Evolutionary conservation across 2,888 invertebrate genomes (phyloP), one percentile per base, ranked within the genome.

Genomic region (Branchellion lobata): DNA sequence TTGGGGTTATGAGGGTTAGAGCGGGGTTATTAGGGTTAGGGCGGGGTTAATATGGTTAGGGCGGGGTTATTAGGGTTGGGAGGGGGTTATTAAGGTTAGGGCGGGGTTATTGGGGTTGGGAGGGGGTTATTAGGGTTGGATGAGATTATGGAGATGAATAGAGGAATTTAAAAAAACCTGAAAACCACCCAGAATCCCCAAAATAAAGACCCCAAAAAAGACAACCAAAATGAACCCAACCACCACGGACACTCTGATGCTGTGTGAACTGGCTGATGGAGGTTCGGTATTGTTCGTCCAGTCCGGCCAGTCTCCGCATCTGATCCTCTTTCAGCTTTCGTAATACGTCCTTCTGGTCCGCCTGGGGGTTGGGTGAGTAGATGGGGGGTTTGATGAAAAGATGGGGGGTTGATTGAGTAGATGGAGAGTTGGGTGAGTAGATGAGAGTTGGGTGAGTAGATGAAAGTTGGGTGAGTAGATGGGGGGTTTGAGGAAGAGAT

Each of bases 251-350:
- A 83, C 91, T 91, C 89, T 99, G 98, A 88, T 98, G 98, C 89
- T 97, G 96, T 85, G 98, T 90, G 97, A 99, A 98, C 88, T 98
- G 97, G 69, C 94, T 93, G 88, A 99, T 98, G 89, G 96, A 97
- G 89, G 95, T 94, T 89, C 99, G 98, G 89, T 99, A 99, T 90
- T 99, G 98, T 88, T 97, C 96, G 80, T 96, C 97, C 80, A 99
- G 90, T 84, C 96, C 90, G 81, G 97, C 96, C 85, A 99, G 89
- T 88, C 99, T 99, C 85, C 98, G 91, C 86, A 95, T 92, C 89
- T 98, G 97, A 88, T 99, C 98, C 86, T 98, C 97, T 88, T 98
- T 98, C 84, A 99, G 90, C 87, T 95, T 94, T 88, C 96, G 96
- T 87, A 95, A 95, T 82, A 96, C 95, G 21, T 77, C n/a, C 68